Evolutionary conservation across 2,888 invertebrate species (phyloP).

Genomic region (Pristionchus mayeri): DNA sequence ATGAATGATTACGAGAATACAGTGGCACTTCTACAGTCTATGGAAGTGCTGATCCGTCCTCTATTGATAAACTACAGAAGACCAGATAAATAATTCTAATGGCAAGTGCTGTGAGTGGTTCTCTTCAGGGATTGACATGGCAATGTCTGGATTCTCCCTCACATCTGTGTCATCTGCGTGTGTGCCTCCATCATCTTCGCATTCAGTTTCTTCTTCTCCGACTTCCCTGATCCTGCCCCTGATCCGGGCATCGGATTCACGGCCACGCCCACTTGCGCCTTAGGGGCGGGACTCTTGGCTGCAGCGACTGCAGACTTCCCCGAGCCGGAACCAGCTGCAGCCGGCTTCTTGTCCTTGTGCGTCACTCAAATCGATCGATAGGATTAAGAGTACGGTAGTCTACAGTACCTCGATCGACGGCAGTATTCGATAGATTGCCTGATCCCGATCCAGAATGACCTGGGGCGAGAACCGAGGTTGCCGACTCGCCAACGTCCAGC

Average conservation of each 20-base stretch:
- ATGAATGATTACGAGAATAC: too few relatives aligned
- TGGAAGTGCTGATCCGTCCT: neutral
- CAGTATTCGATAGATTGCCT: neutral
- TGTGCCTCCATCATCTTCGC: neutral
- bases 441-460: constrained; percentile 5
- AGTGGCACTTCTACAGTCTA: too few relatives aligned
- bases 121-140: too few relatives aligned
- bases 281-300: constrained; percentile 20
- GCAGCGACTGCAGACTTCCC: neutral
- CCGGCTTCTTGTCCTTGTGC: neutral
- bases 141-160: too few relatives aligned
- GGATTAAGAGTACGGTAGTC: neutral
- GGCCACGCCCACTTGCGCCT: neutral
- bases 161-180: constrained; percentile 31
- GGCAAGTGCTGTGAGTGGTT: too few relatives aligned
- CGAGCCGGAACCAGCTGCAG: neutral
- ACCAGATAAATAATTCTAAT: too few relatives aligned
- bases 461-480: neutral
- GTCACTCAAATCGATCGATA: constrained; percentile 6
- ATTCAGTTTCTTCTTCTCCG: constrained; percentile 2
- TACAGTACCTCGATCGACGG: constrained; percentile 17
- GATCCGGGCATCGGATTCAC: neutral
- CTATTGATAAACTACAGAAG: neutral
- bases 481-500: neutral
- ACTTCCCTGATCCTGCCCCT: neutral